Base-by-base conservation (phyloP, 2,797 vertebrate species). In the Myripristis jacobus region DNA sequence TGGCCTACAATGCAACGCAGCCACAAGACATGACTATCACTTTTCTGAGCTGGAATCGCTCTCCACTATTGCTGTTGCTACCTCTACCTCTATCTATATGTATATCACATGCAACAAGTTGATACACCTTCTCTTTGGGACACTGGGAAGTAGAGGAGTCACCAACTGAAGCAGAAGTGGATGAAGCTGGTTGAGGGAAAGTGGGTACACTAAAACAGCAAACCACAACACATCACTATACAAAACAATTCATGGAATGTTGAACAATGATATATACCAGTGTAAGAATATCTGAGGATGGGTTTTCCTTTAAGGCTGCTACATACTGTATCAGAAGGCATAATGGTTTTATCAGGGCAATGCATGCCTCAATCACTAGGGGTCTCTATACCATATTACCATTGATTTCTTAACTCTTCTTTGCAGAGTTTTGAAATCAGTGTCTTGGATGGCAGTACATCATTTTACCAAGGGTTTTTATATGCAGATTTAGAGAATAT, bases 401-500 rank as follows among this genome's bases (percentile, higher is more conserved):
- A 52, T 41, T 16, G 6, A 29, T 71, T 46, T 80, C 2, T 5
- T 15, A 4, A 9, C 21, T 12, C 25, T 74, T 62, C 27, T 36
- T 55, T 62, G 13, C 19, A 50, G 15, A 0, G 58, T 46, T 81
- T 73, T 64, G 16, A 46, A 52, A 21, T 16, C 5, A 59, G 9
- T 25, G 43, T 18, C 56, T 41, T 19, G 1, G 7, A 25, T 21
- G 46, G 10, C 44, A 62, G 24, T 48, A 27, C n/a, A 8, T 25
- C 1, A 6, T 56, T 15, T 75, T 21, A 18, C 22, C 61, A 12
- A 61, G 5, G 44, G 43, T 34, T 62, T 60, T 75, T 77, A 47
- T 80, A 22, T 80, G 56, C 73, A 53, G 51, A 70, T 25, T 3
- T n/a, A 65, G 55, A 62, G 62, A 53, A 69, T 67, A 82, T 80